These are phyloP conservation scores for Trinectes maculatus DNA, from an alignment of 2,113 vertebrate species.

Conservation along the genomic window DNA sequence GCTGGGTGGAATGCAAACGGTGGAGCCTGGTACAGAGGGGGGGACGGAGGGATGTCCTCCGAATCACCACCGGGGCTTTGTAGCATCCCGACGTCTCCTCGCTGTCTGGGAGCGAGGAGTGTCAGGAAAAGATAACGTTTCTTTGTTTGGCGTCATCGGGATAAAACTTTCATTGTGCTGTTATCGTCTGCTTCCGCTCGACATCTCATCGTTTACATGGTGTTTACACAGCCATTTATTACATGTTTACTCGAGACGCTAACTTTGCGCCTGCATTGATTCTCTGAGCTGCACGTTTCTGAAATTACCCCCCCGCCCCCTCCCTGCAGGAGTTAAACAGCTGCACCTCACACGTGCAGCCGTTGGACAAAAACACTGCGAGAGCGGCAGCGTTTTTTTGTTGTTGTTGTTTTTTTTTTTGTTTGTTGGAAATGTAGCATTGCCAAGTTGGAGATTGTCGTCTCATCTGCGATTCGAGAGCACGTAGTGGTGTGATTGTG, in stretches of 20 bases:
- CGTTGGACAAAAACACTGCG: conserved; percentile 15
- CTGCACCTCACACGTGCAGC: background rate
- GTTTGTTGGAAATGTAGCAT: conserved; percentile 59
- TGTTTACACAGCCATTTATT: no score
- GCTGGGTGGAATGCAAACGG: conserved; percentile 82
- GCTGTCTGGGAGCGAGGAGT: background rate
- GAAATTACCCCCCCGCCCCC: background rate
- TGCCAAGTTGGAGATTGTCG: conserved; percentile 44
- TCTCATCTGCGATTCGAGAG: conserved; percentile 57
- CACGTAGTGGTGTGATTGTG: conserved; percentile 32
- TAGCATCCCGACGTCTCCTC: conserved; percentile 25
- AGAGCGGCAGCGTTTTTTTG: conserved; percentile 20
- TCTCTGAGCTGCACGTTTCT: background rate
- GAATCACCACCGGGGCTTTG: conserved; percentile 25
- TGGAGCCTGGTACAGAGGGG: conserved; percentile 55
- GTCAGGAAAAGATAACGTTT: no score
- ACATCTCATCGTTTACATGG: no score
- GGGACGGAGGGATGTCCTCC: conserved; percentile 38
- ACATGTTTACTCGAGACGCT: no score
- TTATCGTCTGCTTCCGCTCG: background rate
- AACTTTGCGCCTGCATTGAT: no score
- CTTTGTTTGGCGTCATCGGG: no score
- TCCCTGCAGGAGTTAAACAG: background rate
- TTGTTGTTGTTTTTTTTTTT: no score
- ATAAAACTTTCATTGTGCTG: background rate